Conservation (phyloP, 2,797 vertebrate genomes). For the Eidolon dupreanum region DNA sequence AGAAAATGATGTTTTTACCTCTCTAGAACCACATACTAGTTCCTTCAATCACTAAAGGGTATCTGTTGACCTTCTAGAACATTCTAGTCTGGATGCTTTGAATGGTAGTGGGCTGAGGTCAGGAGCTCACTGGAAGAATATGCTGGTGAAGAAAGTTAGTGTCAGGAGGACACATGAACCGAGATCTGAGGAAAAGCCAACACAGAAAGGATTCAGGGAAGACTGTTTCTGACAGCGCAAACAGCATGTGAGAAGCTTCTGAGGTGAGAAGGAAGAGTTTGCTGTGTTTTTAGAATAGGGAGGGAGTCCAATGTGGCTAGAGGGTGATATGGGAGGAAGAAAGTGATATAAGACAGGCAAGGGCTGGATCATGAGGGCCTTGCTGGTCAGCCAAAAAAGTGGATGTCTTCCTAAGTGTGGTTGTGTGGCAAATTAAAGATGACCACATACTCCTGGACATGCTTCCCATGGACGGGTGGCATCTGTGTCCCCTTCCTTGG, state of each 20-base stretch:
- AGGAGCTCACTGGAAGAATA: background rate
- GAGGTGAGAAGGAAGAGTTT: background rate
- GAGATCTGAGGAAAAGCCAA: background rate
- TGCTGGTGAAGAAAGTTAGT: too few relatives aligned
- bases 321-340: background rate
- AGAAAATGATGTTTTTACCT: background rate
- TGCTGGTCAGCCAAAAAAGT: background rate
- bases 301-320: background rate
- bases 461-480: background rate
- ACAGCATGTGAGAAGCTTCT: background rate
- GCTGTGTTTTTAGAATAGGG: background rate
- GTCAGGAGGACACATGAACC: background rate
- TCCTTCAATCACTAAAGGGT: background rate
- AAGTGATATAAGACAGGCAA: background rate
- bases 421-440: background rate
- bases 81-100: background rate
- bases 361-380: background rate
- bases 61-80: background rate
- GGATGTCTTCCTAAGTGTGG: background rate
- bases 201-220: background rate
- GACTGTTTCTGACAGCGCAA: background rate
- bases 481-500: background rate
- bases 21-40: rapidly evolving
- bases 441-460: background rate
- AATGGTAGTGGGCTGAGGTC: background rate